Evolutionary conservation across 2,888 invertebrate species (phyloP).

Genomic region (Mythimna loreyi): DNA sequence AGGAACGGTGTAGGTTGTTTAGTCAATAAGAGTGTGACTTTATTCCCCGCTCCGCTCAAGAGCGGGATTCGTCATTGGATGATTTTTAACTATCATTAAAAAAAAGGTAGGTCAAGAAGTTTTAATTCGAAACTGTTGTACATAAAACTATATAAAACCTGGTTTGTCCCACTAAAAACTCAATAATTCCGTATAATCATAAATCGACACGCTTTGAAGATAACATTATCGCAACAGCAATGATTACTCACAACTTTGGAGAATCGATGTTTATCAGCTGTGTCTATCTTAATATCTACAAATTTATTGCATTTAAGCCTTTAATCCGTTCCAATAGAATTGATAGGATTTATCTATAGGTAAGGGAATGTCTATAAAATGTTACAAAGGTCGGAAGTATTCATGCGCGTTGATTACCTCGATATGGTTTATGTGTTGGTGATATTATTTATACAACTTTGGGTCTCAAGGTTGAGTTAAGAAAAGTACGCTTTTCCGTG

Average conservation of each 20-base stretch:
- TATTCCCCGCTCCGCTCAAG: too few species aligned
- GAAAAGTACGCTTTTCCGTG: neutral
- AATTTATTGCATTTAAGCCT: constrained; percentile 45
- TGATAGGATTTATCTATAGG: constrained; percentile 49
- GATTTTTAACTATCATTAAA: too few species aligned
- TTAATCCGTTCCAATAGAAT: constrained; percentile 44
- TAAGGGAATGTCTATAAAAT: constrained; percentile 35
- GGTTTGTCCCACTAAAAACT: constrained; percentile 4
- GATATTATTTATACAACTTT: constrained; percentile 9
- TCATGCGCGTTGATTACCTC: constrained; percentile 27
- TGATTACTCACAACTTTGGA: constrained; percentile 42
- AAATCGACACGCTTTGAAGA: constrained; percentile 16
- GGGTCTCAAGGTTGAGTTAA: constrained; percentile 17
- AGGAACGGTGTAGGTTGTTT: too few species aligned
- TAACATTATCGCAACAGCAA: constrained; percentile 27
- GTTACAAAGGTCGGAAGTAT: constrained; percentile 35
- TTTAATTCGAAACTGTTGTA: neutral
- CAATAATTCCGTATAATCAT: constrained; percentile 15
- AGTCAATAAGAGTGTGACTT: too few species aligned
- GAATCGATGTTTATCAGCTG: constrained; percentile 38
- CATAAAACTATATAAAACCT: neutral
- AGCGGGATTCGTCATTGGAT: too few species aligned
- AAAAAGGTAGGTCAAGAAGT: neutral
- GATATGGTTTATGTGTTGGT: constrained; percentile 6
- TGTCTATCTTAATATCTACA: constrained; percentile 40